These are phyloP conservation scores for Catocala nupta DNA, from an alignment of 2,888 invertebrate genomes.

Conservation along the genomic window DNA sequence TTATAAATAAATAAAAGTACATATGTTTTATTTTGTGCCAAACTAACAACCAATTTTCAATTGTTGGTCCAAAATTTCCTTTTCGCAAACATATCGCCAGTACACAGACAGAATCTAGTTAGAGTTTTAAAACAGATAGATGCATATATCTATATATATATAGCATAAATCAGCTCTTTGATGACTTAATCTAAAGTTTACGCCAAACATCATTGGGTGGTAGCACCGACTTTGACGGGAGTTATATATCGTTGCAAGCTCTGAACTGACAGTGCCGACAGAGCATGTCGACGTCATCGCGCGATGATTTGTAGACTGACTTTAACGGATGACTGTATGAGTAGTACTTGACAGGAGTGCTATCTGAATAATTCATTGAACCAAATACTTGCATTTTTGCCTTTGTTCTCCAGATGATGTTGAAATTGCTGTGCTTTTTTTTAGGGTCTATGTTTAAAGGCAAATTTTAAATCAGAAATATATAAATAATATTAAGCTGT, in stretches of 20 bases:
- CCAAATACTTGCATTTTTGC: background rate
- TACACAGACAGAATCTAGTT: too few species aligned
- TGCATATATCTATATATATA: too few species aligned
- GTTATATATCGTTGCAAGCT: conserved; percentile 35
- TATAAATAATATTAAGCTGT: too few species aligned
- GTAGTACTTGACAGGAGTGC: conserved; percentile 1
- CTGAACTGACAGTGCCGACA: conserved; percentile 40
- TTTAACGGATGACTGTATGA: conserved; percentile 19
- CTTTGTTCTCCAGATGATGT: background rate
- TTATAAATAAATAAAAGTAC: too few species aligned
- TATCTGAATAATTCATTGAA: background rate
- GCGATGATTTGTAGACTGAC: conserved; percentile 39
- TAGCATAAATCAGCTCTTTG: background rate
- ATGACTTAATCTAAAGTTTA: conserved; percentile 30
- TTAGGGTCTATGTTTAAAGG: too few species aligned
- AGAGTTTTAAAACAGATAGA: background rate
- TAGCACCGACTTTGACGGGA: conserved; percentile 24
- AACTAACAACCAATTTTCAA: too few species aligned
- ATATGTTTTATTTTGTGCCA: too few species aligned
- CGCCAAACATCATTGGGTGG: conserved; percentile 11
- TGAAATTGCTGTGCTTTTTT: too few species aligned
- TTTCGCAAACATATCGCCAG: too few species aligned
- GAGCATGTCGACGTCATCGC: conserved; percentile 32
- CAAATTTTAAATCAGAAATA: too few species aligned
- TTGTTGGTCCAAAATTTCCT: too few species aligned